Conservation (phyloP, 2,888 invertebrate species). For the Eristalis tenax region DNA sequence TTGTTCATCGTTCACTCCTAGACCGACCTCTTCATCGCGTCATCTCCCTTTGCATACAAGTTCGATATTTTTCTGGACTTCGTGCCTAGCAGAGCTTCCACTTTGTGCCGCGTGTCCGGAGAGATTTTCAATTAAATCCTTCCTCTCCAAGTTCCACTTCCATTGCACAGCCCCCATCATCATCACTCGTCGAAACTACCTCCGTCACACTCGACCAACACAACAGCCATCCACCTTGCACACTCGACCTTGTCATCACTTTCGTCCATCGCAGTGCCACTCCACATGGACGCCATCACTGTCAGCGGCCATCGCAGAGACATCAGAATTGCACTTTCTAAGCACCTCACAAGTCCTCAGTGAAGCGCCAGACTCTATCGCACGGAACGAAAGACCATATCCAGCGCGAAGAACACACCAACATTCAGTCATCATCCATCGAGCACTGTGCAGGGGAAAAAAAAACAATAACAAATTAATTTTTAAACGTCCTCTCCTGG, state of each 20-base stretch:
- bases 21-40: too few relatives aligned
- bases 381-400: background rate
- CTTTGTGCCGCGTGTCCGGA: background rate
- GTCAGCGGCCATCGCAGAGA: background rate
- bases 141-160: background rate
- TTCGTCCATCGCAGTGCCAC: background rate
- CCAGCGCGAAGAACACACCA: background rate
- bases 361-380: conserved; percentile 24
- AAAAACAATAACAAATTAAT: conserved; percentile 47
- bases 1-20: too few relatives aligned
- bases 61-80: too few relatives aligned
- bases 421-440: background rate
- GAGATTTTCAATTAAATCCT: background rate
- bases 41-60: too few relatives aligned
- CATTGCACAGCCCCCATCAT: background rate
- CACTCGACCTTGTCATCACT: background rate
- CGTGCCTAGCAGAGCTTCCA: background rate
- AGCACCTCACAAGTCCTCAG: conserved; percentile 39
- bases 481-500: conserved; percentile 35
- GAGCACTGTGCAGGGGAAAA: background rate
- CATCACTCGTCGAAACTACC: background rate
- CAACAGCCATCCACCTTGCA: background rate
- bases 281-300: background rate
- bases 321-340: conserved; percentile 50
- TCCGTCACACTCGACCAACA: background rate